Conservation (phyloP, 92 coral and sea anemone species). For the Pocillopora grandis region DNA sequence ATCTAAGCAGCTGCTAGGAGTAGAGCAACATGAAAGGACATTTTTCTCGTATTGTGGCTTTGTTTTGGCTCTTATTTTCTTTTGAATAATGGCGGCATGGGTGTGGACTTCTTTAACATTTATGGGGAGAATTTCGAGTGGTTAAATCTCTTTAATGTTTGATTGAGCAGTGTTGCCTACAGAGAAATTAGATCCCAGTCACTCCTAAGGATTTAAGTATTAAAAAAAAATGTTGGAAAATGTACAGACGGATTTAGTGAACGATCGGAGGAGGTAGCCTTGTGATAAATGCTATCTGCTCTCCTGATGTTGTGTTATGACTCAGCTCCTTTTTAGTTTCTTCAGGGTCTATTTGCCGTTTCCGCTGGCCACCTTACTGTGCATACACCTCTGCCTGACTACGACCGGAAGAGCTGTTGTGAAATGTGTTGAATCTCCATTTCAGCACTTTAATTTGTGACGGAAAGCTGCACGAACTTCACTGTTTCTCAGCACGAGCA, state of each 20-base stretch:
- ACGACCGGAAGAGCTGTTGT: slow-evolving; percentile 1
- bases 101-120: too few species aligned
- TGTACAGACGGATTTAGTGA: neutral
- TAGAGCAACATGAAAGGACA: too few species aligned
- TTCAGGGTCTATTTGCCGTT: neutral
- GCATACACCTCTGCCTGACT: neutral
- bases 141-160: too few species aligned
- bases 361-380: neutral
- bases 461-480: slow-evolving; percentile 51
- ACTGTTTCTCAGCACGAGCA: slow-evolving; percentile 58
- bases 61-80: too few species aligned
- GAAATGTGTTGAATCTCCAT: slow-evolving; percentile 24
- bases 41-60: too few species aligned
- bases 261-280: neutral
- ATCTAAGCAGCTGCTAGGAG: too few species aligned
- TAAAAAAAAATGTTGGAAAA: too few species aligned
- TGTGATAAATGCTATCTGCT: neutral
- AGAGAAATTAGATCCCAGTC: too few species aligned
- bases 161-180: neutral
- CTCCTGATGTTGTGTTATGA: neutral
- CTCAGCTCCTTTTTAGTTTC: neutral
- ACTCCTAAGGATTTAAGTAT: too few species aligned
- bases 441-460: slow-evolving; percentile 30
- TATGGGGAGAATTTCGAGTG: too few species aligned
- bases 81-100: too few species aligned